A percentile compares a stretch with the other conserved stretches of the same genome.
These are phyloP conservation scores for Sebastes dallii DNA, from an alignment of 2,797 vertebrate species.

Conservation along the genomic window DNA sequence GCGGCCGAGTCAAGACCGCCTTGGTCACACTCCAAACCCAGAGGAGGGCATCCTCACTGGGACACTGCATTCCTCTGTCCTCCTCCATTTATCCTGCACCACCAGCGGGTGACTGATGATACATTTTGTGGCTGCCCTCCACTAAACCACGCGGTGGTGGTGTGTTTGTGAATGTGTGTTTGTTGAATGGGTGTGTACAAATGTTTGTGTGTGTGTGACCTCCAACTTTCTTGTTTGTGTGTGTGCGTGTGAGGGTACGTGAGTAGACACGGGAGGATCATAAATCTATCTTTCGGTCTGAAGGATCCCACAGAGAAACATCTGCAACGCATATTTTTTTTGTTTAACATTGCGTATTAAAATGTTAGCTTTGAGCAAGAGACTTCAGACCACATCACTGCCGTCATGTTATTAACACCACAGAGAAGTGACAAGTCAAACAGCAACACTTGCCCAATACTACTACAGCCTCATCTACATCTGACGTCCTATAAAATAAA, in stretches of 20 bases:
- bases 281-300: conserved; percentile 42
- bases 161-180: not conserved
- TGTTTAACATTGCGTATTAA: conserved; percentile 23
- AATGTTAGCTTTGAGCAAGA: conserved; percentile 34
- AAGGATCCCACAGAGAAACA: conserved; percentile 49
- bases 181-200: conserved; percentile 28
- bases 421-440: conserved; percentile 27
- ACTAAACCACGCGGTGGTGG: conserved; percentile 38
- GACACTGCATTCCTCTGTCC: conserved; percentile 59
- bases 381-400: conserved; percentile 47
- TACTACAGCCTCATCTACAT: not conserved
- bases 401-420: conserved; percentile 14
- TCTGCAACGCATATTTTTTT: conserved; percentile 49
- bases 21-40: conserved; percentile 70
- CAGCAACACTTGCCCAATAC: not conserved
- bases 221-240: conserved; percentile 37
- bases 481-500: conserved; percentile 18
- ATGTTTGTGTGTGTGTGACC: conserved; percentile 19
- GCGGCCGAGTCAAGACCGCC: conserved; percentile 57
- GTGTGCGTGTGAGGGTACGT: conserved; percentile 20
- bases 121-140: conserved; percentile 59
- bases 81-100: conserved; percentile 52
- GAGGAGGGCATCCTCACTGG: conserved; percentile 62
- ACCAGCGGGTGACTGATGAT: conserved; percentile 63
- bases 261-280: conserved; percentile 37